phyloP scores from a whole-genome alignment of 2,797 vertebrate species.

The Neosilurus hyrtlii region DNA sequence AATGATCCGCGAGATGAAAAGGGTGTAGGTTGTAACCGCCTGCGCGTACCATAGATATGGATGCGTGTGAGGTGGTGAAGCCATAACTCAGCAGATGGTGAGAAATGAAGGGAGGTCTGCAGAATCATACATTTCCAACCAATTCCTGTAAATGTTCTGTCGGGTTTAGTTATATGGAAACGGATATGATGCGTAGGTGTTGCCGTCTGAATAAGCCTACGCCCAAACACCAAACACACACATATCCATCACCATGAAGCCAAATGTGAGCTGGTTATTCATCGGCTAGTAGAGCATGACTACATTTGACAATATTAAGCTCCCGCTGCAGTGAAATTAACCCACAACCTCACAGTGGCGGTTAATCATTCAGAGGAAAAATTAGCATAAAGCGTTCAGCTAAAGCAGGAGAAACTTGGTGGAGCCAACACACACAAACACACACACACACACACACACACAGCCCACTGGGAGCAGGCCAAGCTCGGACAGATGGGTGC shows the following conservation, averaged over 20 bases:
- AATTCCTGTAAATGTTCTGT: slow-evolving; percentile 33
- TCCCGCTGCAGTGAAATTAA: slow-evolving; percentile 46
- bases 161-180: slow-evolving; percentile 33
- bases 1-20: background rate
- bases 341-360: slow-evolving; percentile 40
- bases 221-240: background rate
- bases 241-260: background rate
- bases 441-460: slow-evolving; percentile 38
- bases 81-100: slow-evolving; percentile 31
- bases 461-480: slow-evolving; percentile 29
- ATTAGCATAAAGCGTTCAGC: slow-evolving; percentile 41
- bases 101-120: background rate
- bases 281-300: slow-evolving; percentile 35
- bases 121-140: slow-evolving; percentile 2
- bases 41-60: background rate
- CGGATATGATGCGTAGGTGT: slow-evolving; percentile 26
- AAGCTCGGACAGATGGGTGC: slow-evolving; percentile 61
- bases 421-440: slow-evolving; percentile 19
- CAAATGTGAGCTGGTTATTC: slow-evolving; percentile 22
- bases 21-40: background rate
- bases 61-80: background rate
- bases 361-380: slow-evolving; percentile 43
- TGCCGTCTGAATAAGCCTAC: background rate
- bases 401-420: slow-evolving; percentile 5
- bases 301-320: slow-evolving; percentile 49